Conservation (phyloP, 1,140 invertebrate species). For the Lordiphosa collinella region DNA sequence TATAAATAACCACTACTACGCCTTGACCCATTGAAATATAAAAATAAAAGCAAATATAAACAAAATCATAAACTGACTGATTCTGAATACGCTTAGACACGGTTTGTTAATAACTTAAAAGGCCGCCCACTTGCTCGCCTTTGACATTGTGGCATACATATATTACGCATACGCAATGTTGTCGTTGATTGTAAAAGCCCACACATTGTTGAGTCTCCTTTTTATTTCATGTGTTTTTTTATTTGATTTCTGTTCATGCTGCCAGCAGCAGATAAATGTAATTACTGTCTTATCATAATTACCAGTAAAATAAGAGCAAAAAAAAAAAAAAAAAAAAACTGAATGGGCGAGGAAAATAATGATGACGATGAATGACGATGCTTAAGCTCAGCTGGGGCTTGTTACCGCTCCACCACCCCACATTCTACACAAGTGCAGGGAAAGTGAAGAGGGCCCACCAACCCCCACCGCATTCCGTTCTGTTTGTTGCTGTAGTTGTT, state of each 20-base stretch:
- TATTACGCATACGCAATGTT: conserved; percentile 61
- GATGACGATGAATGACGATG: conserved; percentile 59
- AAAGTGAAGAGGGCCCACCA: not conserved
- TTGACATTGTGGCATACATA: conserved; percentile 17
- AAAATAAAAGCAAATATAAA: too few species aligned
- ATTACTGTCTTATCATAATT: conserved; percentile 75
- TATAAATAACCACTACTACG: too few species aligned
- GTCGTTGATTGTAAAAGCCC: conserved; percentile 23
- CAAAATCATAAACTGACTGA: too few species aligned
- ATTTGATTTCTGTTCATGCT: conserved; percentile 27
- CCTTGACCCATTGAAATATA: too few species aligned
- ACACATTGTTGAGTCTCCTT: conserved; percentile 24
- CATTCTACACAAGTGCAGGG: not conserved
- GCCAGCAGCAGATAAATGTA: conserved; percentile 71
- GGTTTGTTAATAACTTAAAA: too few species aligned
- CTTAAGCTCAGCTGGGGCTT: conserved; percentile 36
- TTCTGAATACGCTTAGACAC: too few species aligned
- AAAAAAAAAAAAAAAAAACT: conserved; percentile 12
- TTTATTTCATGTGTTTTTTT: conserved; percentile 18
- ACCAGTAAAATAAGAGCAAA: conserved; percentile 43
- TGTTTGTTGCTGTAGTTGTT: conserved; percentile 41
- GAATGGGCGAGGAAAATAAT: conserved; percentile 12
- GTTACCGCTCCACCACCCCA: not conserved
- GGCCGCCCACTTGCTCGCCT: conserved; percentile 29
- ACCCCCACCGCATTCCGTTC: not conserved